Base-by-base conservation (phyloP, 1,140 invertebrate species). In the Drosophila simulans region DNA sequence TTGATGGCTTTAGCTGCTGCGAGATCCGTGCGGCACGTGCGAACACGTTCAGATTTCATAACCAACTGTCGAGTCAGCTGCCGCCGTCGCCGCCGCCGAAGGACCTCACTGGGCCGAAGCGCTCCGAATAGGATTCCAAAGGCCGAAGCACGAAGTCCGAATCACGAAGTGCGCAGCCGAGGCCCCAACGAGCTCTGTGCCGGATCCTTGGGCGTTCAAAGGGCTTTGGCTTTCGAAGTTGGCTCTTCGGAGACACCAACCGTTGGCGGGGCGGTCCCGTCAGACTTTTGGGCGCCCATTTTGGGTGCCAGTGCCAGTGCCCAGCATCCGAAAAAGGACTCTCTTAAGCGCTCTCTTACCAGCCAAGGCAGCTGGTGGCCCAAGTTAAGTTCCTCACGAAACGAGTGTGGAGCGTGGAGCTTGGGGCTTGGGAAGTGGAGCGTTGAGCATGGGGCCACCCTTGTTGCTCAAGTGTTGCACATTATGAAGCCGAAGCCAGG, bases 41-140 rank as follows among this genome's bases (percentile, higher is more conserved):
- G 77, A 89, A 84, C 84, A 88, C 84, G 84, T 89, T 89, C 46
- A 89, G 84, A 89, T 74, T 89, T 88, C 84, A 88, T 88, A 88
- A 88, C 84, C 84, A 88, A 88, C 84, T 88, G 84, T 88, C 84
- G 84, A 88, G 80, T 59, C 62, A 72, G 54, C 27, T 31, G 22
- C 25, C 13, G 55, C 17, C 77, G 51, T 8, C 27, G 7, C 27
- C 22, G 22, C 25, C 13, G 55, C 17, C 77, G 51, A 59, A 66
- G 49, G 45, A 52, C 57, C 46, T 11, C 22, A 17, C n/a, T 15
- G 17, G 20, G 17, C 17, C 55, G 37, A 35, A 10, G 11, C 5
- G 37, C 37, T 39, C 37, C 37, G 37, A 39, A 13, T 4, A 4
- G 37, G 37, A 13, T 13, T 39, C 42, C 12, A 39, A 7, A 34